Evolutionary conservation across 2,113 vertebrate genomes (phyloP).

Genomic region (Mastomys natalensis): DNA sequence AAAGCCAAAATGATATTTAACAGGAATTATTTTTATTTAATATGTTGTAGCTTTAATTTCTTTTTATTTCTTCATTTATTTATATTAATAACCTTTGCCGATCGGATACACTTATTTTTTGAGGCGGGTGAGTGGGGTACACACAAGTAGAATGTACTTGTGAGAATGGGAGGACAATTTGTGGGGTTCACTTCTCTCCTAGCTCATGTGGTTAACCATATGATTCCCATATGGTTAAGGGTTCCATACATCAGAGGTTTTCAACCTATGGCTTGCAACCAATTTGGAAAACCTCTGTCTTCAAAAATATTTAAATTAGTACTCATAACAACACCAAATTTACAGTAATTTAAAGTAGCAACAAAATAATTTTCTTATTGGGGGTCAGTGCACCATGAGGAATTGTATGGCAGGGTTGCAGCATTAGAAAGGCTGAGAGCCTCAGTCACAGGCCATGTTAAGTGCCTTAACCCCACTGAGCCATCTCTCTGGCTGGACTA

Average conservation of each 20-base stretch:
- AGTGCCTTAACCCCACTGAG: background rate
- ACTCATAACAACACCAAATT: background rate
- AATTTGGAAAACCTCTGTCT: background rate
- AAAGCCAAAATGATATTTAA: no score
- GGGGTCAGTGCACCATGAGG: background rate
- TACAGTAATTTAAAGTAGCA: background rate
- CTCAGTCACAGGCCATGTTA: background rate
- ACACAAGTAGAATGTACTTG: background rate
- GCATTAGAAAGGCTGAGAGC: background rate
- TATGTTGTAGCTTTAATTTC: background rate
- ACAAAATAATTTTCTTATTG: background rate
- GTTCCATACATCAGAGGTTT: background rate
- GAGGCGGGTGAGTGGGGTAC: background rate
- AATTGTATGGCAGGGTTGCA: background rate
- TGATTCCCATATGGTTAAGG: background rate
- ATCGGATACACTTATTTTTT: background rate
- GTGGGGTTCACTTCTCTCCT: background rate
- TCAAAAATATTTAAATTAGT: background rate
- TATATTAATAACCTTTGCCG: background rate
- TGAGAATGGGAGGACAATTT: no score
- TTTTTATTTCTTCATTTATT: conserved; percentile 42
- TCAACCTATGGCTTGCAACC: background rate
- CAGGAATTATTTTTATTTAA: conserved; percentile 35
- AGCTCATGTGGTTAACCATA: background rate
- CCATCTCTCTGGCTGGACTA: background rate